Evolutionary conservation across 1,140 invertebrate genomes (phyloP).

Genomic region (Rhopalosiphum maidis): DNA sequence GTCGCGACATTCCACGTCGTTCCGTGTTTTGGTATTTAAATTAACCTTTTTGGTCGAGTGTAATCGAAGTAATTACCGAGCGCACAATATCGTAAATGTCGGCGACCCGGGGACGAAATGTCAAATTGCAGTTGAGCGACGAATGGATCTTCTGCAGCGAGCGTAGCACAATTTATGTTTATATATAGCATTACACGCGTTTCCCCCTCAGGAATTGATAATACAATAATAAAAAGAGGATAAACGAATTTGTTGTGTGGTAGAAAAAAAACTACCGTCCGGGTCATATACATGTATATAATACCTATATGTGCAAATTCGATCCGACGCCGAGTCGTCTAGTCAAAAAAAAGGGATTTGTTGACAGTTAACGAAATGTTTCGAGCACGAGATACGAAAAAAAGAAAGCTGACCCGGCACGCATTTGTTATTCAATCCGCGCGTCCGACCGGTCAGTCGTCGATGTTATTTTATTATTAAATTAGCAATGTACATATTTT

Average conservation of each 20-base stretch:
- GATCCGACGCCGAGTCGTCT: neutral
- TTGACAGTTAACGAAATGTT: constrained; percentile 15
- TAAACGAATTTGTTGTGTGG: constrained; percentile 4
- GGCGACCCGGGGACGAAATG: constrained; percentile 27
- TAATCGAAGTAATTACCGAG: constrained; percentile 51
- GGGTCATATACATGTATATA: neutral
- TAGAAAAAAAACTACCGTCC: neutral
- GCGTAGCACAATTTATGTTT: neutral
- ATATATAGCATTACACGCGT: neutral
- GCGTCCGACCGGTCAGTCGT: neutral
- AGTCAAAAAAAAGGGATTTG: neutral
- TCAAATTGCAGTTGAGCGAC: neutral
- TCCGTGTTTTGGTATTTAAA: constrained; percentile 34
- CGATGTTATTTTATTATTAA: constrained; percentile 8
- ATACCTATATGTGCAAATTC: neutral
- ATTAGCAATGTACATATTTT: constrained; percentile 8
- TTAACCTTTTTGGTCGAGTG: constrained; percentile 45
- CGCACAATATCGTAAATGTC: constrained; percentile 24
- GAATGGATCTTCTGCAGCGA: neutral
- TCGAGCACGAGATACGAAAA: neutral
- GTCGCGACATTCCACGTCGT: neutral
- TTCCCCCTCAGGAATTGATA: neutral
- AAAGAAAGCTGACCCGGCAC: constrained; percentile 47
- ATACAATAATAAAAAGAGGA: neutral
- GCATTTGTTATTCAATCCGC: constrained; percentile 32